Conservation (phyloP, 2,113 vertebrate species). For the Xerus inauris region DNA sequence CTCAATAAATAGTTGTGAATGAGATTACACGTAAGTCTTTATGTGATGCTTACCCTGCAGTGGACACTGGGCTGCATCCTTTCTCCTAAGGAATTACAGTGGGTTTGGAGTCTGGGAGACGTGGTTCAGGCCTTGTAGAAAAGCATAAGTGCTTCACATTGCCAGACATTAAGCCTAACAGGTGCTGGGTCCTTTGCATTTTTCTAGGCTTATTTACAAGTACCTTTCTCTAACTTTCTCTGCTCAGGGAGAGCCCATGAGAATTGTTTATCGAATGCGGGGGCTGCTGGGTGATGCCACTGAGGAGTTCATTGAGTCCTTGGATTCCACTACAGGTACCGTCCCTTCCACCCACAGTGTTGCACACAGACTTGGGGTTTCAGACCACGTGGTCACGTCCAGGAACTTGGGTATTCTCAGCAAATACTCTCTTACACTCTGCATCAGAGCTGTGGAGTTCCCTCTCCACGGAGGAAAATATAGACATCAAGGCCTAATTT, state of each 20-base stretch:
- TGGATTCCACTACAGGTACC: slow-evolving; percentile 98
- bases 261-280: slow-evolving; percentile 99
- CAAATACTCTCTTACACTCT: neutral
- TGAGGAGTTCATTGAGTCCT: slow-evolving; percentile 98
- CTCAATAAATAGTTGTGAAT: neutral
- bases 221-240: slow-evolving; percentile 1
- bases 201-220: neutral
- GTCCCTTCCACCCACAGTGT: slow-evolving; percentile 40
- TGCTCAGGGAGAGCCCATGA: slow-evolving; percentile 97
- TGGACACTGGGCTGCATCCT: neutral
- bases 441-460: neutral
- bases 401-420: neutral
- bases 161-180: neutral
- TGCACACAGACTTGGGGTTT: slow-evolving; percentile 5
- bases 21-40: neutral
- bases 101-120: neutral
- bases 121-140: neutral
- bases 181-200: neutral
- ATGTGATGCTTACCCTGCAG: neutral
- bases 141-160: neutral
- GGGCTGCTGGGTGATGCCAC: slow-evolving; percentile 98
- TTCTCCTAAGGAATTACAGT: neutral
- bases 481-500: neutral
- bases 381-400: accelerated
- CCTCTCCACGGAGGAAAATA: neutral